Base-by-base conservation (phyloP, 2,113 vertebrate species). In the Rhinopomastus cyanomelas region DNA sequence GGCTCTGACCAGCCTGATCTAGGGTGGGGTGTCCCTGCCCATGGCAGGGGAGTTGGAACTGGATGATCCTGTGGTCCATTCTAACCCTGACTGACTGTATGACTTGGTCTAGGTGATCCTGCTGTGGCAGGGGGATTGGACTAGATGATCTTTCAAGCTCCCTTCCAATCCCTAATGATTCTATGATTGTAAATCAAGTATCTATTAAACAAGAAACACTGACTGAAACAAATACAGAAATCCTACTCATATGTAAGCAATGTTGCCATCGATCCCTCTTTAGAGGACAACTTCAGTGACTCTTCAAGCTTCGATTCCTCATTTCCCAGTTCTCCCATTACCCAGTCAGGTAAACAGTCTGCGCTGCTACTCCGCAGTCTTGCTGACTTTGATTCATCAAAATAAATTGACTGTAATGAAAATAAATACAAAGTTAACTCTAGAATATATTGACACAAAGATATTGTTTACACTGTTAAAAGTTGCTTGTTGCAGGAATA, bases 381-480 rank as follows among this genome's bases (percentile, higher is more conserved):
- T 67, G 94, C 69, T 51, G 93, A 91, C 94, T 97, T 95, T 21
- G 98, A 97, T 67, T 98, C 98, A 81, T 99, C 98, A 92, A 98
- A 98, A 96, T 98, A 99, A 96, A 98, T 98, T 15, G 98, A 98
- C 99, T 99, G 10, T 1, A 94, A 96, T 81, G 82, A 87, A 95
- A 97, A 93, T 48, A 97, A 89, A 72, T 5, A 4, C 11, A 81
- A 83, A 30, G 74, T 65, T 25, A 85, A 71, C 16, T 49, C 3
- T 1, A 15, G 15, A 29, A 37, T 44, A 12, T 4, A 17, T 42
- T 88, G 34, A 42, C 39, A 90, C 21, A 53, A 73, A 78, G 7
- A 42, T 16, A 30, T 34, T 69, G 19, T 59, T 25, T n/a, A 73
- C n/a, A 57, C 19, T 25, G 16, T 29, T 53, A 36, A 32, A n/a